These are phyloP conservation scores for Eupeodes latifasciatus DNA, from an alignment of 2,888 invertebrate species.

Conservation along the genomic window DNA sequence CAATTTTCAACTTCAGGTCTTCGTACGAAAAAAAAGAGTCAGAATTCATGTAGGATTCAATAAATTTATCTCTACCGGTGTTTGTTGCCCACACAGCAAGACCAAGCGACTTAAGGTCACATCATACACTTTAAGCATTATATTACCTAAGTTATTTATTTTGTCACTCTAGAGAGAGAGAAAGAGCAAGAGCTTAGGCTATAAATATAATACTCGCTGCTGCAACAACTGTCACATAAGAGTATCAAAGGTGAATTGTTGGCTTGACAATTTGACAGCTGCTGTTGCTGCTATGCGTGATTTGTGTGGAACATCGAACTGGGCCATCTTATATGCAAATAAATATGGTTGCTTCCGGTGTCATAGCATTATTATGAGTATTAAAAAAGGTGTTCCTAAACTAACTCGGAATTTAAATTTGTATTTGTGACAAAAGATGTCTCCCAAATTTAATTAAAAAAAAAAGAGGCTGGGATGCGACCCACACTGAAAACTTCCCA, in stretches of 20 bases:
- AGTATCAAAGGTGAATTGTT: conserved; percentile 34
- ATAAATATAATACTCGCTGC: conserved; percentile 11
- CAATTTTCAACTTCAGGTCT: conserved; percentile 25
- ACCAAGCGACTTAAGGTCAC: conserved; percentile 17
- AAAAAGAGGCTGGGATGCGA: too few relatives aligned
- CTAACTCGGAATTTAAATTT: too few relatives aligned
- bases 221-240: conserved; percentile 14
- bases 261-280: conserved; percentile 25
- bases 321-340: neutral
- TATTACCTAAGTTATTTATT: conserved; percentile 31
- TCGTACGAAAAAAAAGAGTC: neutral
- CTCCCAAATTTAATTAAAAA: too few relatives aligned
- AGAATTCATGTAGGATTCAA: conserved; percentile 46
- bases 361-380: neutral
- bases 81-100: conserved; percentile 38
- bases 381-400: too few relatives aligned
- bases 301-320: neutral
- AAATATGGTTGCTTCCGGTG: conserved; percentile 1
- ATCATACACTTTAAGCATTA: conserved; percentile 28
- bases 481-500: too few relatives aligned
- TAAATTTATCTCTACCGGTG: conserved; percentile 38
- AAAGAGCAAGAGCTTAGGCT: neutral
- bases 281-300: neutral
- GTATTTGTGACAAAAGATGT: too few relatives aligned
- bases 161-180: conserved; percentile 10